phyloP scores from a whole-genome alignment of 2,113 vertebrate genomes.

The Notechis scutatus region DNA sequence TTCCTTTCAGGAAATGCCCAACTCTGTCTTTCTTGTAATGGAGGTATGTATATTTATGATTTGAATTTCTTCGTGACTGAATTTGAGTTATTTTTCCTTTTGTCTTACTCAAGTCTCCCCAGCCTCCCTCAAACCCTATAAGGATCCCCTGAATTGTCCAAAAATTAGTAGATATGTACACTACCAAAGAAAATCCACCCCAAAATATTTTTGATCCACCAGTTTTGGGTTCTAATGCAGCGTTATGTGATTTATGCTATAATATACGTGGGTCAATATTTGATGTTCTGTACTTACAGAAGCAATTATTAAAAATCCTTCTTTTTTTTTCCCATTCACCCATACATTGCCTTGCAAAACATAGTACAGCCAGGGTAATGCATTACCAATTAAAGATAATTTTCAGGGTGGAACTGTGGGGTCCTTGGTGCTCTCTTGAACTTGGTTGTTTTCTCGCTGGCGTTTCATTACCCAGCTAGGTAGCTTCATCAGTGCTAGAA shows the following conservation, averaged over 20 bases:
- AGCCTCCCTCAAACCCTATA: neutral
- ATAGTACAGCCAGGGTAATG: neutral
- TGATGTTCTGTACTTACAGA: no score
- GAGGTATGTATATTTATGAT: slow-evolving; percentile 78
- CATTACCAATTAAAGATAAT: neutral
- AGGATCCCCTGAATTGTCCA: neutral
- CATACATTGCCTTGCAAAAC: neutral
- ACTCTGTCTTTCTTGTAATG: slow-evolving; percentile 94
- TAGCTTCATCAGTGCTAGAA: no score
- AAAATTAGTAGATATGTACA: neutral
- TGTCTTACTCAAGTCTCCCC: no score
- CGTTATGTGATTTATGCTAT: neutral
- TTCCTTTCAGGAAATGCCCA: slow-evolving; percentile 90
- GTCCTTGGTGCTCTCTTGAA: no score
- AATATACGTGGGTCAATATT: no score
- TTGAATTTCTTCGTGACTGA: neutral
- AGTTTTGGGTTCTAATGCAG: neutral
- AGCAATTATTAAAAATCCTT: neutral
- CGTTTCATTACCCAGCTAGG: no score
- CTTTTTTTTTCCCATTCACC: neutral
- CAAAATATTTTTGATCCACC: neutral
- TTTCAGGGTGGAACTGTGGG: no score
- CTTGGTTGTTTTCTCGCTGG: no score
- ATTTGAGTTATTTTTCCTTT: neutral
- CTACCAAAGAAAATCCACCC: neutral